phyloP scores from a whole-genome alignment of 2,797 vertebrate species.

The Dendrocincla tyrannina region DNA sequence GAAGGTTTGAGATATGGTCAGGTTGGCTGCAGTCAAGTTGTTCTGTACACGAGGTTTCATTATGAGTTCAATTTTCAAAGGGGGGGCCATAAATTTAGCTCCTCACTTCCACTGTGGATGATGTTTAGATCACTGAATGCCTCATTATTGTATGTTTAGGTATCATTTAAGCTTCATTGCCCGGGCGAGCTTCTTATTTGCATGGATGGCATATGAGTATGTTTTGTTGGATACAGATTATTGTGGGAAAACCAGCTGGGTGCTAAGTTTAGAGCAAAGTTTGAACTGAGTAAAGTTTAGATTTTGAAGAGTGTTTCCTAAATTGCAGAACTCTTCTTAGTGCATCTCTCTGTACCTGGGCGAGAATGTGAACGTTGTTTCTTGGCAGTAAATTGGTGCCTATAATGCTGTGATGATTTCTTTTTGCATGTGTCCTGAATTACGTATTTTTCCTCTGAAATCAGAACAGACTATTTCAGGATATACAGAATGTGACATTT shows the following conservation, averaged over 20 bases:
- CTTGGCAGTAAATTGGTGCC: background rate
- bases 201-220: background rate
- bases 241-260: background rate
- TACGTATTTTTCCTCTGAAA: background rate
- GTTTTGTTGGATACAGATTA: background rate
- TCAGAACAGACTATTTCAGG: background rate
- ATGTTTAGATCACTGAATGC: background rate
- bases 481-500: background rate
- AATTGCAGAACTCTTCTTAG: background rate
- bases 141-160: background rate
- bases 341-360: background rate
- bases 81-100: slow-evolving; percentile 6
- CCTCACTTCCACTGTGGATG: background rate
- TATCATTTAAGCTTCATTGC: slow-evolving; percentile 21
- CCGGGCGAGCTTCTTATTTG: background rate
- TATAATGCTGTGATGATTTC: background rate
- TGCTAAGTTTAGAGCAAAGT: background rate
- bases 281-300: background rate
- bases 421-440: background rate
- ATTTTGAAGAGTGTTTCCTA: background rate
- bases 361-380: background rate
- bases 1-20: slow-evolving; percentile 17
- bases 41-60: background rate
- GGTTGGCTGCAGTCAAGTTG: background rate
- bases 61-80: slow-evolving; percentile 21